phyloP scores from a whole-genome alignment of 2,797 vertebrate genomes.

The Ptychobarbus kaznakovi region DNA sequence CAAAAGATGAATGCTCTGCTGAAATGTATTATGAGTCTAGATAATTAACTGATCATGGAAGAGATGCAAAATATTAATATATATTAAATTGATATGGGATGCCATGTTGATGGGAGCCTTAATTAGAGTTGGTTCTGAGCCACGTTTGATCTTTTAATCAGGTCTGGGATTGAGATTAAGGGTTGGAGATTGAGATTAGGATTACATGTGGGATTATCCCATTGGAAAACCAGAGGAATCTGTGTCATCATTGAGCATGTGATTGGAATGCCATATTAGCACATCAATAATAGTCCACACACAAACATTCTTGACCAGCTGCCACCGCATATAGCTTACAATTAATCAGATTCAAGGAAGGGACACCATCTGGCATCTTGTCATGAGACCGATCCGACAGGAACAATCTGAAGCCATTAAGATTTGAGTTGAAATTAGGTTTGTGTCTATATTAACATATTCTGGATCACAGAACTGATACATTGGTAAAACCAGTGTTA shows the following conservation, averaged over 20 bases:
- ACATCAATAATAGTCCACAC: slow-evolving; percentile 47
- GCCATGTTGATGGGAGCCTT: slow-evolving; percentile 56
- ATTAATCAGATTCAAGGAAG: slow-evolving; percentile 27
- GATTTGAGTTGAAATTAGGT: background rate
- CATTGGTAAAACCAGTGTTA: background rate
- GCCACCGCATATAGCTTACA: slow-evolving; percentile 22
- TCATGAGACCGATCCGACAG: background rate
- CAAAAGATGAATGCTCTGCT: background rate
- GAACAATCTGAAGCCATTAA: slow-evolving; percentile 20
- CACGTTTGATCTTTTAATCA: slow-evolving; percentile 65
- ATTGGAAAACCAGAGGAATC: slow-evolving; percentile 62
- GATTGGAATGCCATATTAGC: slow-evolving; percentile 60
- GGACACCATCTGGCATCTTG: slow-evolving; percentile 1
- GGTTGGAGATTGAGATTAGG: slow-evolving; percentile 68
- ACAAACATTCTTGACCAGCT: slow-evolving; percentile 38
- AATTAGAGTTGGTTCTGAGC: slow-evolving; percentile 69
- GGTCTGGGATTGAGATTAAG: slow-evolving; percentile 64
- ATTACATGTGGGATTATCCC: slow-evolving; percentile 71
- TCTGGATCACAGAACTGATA: slow-evolving; percentile 16
- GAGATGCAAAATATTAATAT: slow-evolving; percentile 10
- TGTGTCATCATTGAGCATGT: slow-evolving; percentile 66
- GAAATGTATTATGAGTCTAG: background rate
- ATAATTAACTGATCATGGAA: slow-evolving; percentile 31
- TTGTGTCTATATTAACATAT: background rate
- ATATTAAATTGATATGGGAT: slow-evolving; percentile 24